phyloP scores from a whole-genome alignment of 1,140 invertebrate genomes.

The Caenorhabditis briggsae region DNA sequence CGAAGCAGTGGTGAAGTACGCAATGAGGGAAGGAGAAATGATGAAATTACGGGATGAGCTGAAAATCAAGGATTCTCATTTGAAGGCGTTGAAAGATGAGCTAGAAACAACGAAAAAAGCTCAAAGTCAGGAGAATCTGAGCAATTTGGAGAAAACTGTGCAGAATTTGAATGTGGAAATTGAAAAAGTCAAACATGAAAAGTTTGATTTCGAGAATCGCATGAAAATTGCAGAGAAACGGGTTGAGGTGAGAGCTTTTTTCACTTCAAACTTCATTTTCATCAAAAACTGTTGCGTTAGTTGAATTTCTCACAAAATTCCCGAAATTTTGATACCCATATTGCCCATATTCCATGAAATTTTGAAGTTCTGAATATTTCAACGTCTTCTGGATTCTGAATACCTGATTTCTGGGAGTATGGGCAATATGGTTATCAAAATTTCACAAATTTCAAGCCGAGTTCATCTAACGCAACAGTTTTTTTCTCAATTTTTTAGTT shows the following conservation, averaged over 20 bases:
- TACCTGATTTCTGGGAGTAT: too few species aligned
- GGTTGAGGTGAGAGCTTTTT: constrained; percentile 60
- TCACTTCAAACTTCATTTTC: too few species aligned
- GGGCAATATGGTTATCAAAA: too few species aligned
- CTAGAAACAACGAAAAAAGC: neutral
- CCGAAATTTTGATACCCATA: neutral
- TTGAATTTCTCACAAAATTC: neutral
- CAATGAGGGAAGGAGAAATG: constrained; percentile 64
- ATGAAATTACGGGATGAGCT: constrained; percentile 59
- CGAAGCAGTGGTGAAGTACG: constrained; percentile 65
- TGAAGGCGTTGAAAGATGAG: constrained; percentile 56
- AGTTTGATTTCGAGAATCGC: constrained; percentile 63
- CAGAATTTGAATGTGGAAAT: constrained; percentile 55
- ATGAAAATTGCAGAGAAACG: constrained; percentile 63
- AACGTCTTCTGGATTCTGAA: too few species aligned
- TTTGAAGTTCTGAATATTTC: too few species aligned
- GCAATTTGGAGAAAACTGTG: constrained; percentile 53
- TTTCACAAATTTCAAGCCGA: too few species aligned
- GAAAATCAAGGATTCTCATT: constrained; percentile 8
- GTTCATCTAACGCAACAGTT: neutral
- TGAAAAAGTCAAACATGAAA: constrained; percentile 57
- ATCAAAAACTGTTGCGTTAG: neutral
- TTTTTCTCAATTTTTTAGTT: neutral
- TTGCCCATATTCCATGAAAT: too few species aligned
- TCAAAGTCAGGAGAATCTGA: constrained; percentile 45